Evolutionary conservation across 37 sponge, comb jelly and placozoan genomes (phyloP).

Genomic region (Agelas oroides): DNA sequence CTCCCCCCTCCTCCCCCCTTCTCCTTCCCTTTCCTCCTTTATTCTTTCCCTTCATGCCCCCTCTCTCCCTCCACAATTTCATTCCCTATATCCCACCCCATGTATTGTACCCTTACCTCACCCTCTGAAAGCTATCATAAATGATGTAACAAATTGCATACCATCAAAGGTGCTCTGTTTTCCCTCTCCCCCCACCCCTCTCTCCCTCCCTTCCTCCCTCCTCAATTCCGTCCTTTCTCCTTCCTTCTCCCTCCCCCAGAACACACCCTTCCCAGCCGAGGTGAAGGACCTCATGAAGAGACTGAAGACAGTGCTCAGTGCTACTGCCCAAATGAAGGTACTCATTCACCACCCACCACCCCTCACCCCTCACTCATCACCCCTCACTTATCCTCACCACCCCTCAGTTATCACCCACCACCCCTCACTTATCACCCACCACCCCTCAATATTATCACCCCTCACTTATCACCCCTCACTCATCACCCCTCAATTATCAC

Average conservation of each 20-base stretch:
- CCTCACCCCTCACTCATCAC: too few species aligned
- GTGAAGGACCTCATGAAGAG: constrained; percentile 82
- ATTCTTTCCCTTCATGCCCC: not conserved
- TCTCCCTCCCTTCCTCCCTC: not conserved
- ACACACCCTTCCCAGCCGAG: constrained; percentile 72
- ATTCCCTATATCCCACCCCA: too few species aligned
- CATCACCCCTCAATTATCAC: too few species aligned
- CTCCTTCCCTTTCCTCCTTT: not conserved
- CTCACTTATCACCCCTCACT: too few species aligned
- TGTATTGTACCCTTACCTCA: too few species aligned
- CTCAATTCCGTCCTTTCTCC: not conserved
- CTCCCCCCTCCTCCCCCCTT: too few species aligned
- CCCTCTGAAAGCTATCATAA: too few species aligned
- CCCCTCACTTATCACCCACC: constrained; percentile 57
- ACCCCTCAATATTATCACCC: too few species aligned
- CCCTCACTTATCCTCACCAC: too few species aligned
- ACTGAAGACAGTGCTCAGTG: constrained; percentile 81
- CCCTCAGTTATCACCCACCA: too few species aligned
- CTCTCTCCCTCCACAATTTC: too few species aligned
- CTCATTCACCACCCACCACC: not conserved
- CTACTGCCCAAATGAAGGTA: constrained; percentile 92
- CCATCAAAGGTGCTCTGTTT: not conserved
- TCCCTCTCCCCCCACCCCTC: constrained; percentile 5
- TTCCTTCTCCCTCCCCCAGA: constrained; percentile 45
- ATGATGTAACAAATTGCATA: too few species aligned